Evolutionary conservation across 2,113 vertebrate genomes (phyloP), one percentile per base, ranked within the genome.

Genomic region (Apteryx mantelli): DNA sequence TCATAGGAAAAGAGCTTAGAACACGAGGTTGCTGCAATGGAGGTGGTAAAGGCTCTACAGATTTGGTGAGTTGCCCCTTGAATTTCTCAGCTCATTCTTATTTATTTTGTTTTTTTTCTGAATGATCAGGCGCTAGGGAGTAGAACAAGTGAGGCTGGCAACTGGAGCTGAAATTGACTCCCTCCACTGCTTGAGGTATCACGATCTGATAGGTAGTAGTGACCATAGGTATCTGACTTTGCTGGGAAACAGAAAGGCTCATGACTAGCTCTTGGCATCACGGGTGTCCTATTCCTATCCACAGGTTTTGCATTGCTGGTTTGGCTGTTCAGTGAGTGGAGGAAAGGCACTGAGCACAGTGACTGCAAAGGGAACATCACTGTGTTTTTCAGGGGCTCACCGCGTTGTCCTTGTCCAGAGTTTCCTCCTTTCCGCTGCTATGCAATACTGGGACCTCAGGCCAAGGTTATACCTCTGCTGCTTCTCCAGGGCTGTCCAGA

Each of bases 41-140:
- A 85, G 26, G 8, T 55, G 25, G 21, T 24, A 38, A 0, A 3
- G 60, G 6, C 28, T 78, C 40, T 73, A n/a, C 26, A 17, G 19
- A 44, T 60, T 79, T 79, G 42, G 7, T 63, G 53, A 65, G 24
- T 6, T 82, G n/a, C 19, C 22, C 9, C 32, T 77, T 73, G 17
- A 73, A 63, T 58, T 76, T 87, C 19, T 68, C 3, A 0, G 1
- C 25, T 58, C 2, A 18, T 46, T 71, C 60, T 70, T 0, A 5
- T 38, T 52, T 82, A 0, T 60, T 68, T 76, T 0, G 0, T 56
- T 25, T 40, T 52, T 58, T 34, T 10, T 0, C 18, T 61, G 32
- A 70, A 64, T 22, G 20, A 64, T 34, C 19, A 25, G 53, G 42
- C 81, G 68, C 19, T n/a, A 46, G 5, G 28, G 3, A 40, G 69